Percentiles rank a stretch among this genome's conserved stretches.
Conservation (phyloP, 2,797 vertebrate genomes). For the Dermochelys coriacea region DNA sequence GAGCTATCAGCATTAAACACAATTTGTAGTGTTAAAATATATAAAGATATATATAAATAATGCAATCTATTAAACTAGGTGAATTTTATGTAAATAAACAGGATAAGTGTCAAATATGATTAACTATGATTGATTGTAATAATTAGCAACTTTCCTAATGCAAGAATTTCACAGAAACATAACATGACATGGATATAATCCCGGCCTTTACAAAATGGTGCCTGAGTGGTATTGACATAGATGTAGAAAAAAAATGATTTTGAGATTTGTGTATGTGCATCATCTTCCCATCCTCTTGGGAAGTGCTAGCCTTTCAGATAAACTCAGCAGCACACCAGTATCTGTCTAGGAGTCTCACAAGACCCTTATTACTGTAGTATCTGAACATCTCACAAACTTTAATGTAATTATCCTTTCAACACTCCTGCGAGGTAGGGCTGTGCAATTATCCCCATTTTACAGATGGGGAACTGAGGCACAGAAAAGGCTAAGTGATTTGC, state of each 20-base stretch:
- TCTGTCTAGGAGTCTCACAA: not conserved
- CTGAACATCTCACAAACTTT: not conserved
- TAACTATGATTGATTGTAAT: not conserved
- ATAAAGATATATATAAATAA: too few relatives aligned
- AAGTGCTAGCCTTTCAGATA: not conserved
- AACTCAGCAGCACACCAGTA: not conserved
- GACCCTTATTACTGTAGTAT: not conserved
- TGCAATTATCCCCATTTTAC: not conserved
- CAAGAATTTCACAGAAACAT: not conserved
- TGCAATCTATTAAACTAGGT: not conserved
- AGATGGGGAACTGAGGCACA: not conserved
- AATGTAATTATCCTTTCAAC: not conserved
- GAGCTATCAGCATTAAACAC: too few relatives aligned
- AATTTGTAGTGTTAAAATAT: not conserved
- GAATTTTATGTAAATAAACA: not conserved
- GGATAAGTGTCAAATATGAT: too few relatives aligned
- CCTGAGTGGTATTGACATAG: not conserved
- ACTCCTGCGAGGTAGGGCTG: not conserved
- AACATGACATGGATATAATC: not conserved
- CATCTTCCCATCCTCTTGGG: not conserved
- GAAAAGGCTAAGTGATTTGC: not conserved
- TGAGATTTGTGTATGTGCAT: not conserved
- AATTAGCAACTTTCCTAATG: not conserved
- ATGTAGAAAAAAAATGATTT: not conserved
- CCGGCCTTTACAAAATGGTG: not conserved